These are phyloP conservation scores for Petrosia ficiformis DNA, from an alignment of 37 sponge, comb jelly and placozoan species.

Conservation along the genomic window DNA sequence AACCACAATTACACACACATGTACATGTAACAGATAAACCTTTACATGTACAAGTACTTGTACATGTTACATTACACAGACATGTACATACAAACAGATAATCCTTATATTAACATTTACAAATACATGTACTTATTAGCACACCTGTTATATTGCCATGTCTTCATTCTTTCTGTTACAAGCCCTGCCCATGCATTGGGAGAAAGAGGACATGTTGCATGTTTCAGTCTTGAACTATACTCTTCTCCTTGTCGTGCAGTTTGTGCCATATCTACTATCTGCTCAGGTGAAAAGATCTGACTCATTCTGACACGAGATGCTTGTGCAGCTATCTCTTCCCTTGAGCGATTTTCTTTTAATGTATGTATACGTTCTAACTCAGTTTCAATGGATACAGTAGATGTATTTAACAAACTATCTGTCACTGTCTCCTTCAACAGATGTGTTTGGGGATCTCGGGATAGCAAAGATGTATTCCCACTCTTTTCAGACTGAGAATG, in stretches of 20 bases:
- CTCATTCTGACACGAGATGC: slow-evolving; percentile 23
- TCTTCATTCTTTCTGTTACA: slow-evolving; percentile 25
- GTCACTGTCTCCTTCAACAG: too few species aligned
- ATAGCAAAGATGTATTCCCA: too few species aligned
- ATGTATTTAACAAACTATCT: too few species aligned
- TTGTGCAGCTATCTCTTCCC: slow-evolving; percentile 32
- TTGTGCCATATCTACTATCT: neutral
- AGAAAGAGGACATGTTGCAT: slow-evolving; percentile 16
- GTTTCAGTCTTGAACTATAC: slow-evolving; percentile 26
- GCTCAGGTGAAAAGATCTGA: slow-evolving; percentile 6
- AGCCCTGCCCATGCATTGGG: slow-evolving; percentile 26
- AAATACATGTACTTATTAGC: too few species aligned
- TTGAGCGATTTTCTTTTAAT: slow-evolving; percentile 2
- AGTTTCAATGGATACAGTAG: neutral
- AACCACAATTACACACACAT: too few species aligned
- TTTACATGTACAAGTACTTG: too few species aligned
- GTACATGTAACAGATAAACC: too few species aligned
- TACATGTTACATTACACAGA: too few species aligned
- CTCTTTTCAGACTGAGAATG: too few species aligned
- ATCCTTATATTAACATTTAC: too few species aligned
- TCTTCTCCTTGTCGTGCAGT: neutral
- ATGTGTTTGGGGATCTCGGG: too few species aligned
- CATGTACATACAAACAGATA: too few species aligned
- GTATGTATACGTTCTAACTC: slow-evolving; percentile 13
- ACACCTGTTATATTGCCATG: slow-evolving; percentile 18